Evolutionary conservation across 2,797 vertebrate genomes (phyloP).

Genomic region (Australoheros facetus): DNA sequence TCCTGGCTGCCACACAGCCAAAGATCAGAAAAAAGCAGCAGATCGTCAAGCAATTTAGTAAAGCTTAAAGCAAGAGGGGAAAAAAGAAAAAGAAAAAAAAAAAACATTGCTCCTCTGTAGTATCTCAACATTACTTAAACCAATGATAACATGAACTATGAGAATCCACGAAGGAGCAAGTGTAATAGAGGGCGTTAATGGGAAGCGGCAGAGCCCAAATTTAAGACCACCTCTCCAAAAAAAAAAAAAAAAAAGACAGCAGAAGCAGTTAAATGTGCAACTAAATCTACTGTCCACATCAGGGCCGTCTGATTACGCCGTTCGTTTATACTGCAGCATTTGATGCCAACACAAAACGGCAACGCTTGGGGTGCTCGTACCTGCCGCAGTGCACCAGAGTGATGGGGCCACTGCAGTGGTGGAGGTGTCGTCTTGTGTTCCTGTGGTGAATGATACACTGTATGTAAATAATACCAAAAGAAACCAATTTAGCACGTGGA

Average conservation of each 20-base stretch:
- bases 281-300: not conserved
- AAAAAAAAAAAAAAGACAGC: not conserved
- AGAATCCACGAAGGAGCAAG: conserved; percentile 46
- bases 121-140: not conserved
- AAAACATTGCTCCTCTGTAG: conserved; percentile 50
- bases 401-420: conserved; percentile 49
- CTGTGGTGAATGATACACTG: conserved; percentile 61
- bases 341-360: conserved; percentile 29
- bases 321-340: not conserved
- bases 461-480: conserved; percentile 11
- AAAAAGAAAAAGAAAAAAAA: not conserved
- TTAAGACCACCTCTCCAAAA: not conserved
- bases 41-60: conserved; percentile 21
- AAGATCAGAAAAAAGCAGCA: conserved; percentile 23
- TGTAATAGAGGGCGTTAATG: conserved; percentile 6
- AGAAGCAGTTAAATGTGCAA: conserved; percentile 28
- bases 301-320: not conserved
- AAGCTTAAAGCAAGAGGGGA: conserved; percentile 16
- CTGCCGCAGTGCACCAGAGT: conserved; percentile 64
- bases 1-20: conserved; percentile 27
- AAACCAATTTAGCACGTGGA: not conserved
- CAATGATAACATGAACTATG: not conserved
- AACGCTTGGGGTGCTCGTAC: conserved; percentile 45
- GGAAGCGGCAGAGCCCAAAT: conserved; percentile 20
- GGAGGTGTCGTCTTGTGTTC: conserved; percentile 72